These are phyloP conservation scores for Sinonovacula constricta DNA, from an alignment of 1,140 invertebrate genomes.

Conservation along the genomic window DNA sequence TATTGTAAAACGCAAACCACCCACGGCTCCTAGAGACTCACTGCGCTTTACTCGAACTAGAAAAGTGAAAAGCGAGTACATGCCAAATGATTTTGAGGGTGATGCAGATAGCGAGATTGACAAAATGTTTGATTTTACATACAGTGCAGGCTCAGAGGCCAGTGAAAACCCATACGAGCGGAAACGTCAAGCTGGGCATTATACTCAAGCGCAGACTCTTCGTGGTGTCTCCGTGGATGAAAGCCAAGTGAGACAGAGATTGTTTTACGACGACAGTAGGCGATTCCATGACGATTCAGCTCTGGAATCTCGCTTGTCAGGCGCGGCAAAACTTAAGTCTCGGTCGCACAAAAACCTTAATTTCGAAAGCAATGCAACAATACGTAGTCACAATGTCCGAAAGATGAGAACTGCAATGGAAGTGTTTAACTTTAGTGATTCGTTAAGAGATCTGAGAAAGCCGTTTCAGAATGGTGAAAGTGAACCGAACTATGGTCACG, in stretches of 20 bases:
- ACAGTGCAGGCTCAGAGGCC: neutral
- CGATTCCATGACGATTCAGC: conserved; percentile 55
- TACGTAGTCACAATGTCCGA: conserved; percentile 70
- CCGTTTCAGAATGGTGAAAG: conserved; percentile 21
- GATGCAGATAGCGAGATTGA: conserved; percentile 15
- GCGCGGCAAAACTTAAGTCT: conserved; percentile 50
- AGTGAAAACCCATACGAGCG: neutral
- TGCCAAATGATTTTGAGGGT: neutral
- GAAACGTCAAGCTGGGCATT: conserved; percentile 7
- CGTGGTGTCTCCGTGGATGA: neutral
- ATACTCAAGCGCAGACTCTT: neutral
- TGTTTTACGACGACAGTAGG: conserved; percentile 2
- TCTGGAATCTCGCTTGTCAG: conserved; percentile 49
- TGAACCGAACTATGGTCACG: conserved; percentile 31
- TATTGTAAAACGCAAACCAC: conserved; percentile 58
- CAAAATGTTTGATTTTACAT: conserved; percentile 21
- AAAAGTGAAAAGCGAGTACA: conserved; percentile 56
- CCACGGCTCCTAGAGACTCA: conserved; percentile 55
- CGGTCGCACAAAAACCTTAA: conserved; percentile 61
- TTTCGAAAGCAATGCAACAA: conserved; percentile 68
- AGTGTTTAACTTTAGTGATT: conserved; percentile 64
- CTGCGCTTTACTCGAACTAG: conserved; percentile 41
- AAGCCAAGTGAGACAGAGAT: neutral
- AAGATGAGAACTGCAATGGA: conserved; percentile 62
- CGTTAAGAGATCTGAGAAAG: conserved; percentile 58